phyloP scores from a whole-genome alignment of 2,797 vertebrate genomes.

The Phataginus tricuspis region DNA sequence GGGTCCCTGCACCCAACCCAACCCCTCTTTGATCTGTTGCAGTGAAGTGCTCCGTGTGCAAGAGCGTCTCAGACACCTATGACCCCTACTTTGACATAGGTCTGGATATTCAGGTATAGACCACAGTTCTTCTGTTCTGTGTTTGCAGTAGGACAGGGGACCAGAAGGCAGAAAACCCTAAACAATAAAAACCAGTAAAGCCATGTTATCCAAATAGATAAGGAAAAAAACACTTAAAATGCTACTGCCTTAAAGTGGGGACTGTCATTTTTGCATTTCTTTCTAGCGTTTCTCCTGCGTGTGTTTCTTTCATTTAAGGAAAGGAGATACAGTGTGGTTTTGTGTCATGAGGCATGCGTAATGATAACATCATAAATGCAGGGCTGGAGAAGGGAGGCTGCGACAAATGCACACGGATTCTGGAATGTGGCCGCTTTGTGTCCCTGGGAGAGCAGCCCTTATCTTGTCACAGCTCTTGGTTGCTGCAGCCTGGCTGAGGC shows the following conservation, averaged over 20 bases:
- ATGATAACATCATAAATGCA: accelerated
- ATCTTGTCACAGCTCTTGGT: accelerated
- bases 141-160: accelerated
- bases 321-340: background rate
- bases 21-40: conserved; percentile 61
- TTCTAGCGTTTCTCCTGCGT: background rate
- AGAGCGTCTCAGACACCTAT: conserved; percentile 95
- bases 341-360: background rate
- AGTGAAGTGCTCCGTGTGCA: conserved; percentile 96
- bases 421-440: too few species aligned
- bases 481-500: accelerated
- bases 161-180: background rate
- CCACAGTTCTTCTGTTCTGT: accelerated
- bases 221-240: accelerated
- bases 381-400: background rate
- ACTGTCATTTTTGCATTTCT: accelerated
- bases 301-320: background rate
- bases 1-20: background rate
- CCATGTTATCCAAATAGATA: accelerated
- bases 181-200: too few species aligned
- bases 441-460: background rate
- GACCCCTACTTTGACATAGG: conserved; percentile 96
- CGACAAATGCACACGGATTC: too few species aligned
- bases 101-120: conserved; percentile 94
- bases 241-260: background rate